phyloP scores from a whole-genome alignment of 2,888 invertebrate species.

The Parnassius apollo region DNA sequence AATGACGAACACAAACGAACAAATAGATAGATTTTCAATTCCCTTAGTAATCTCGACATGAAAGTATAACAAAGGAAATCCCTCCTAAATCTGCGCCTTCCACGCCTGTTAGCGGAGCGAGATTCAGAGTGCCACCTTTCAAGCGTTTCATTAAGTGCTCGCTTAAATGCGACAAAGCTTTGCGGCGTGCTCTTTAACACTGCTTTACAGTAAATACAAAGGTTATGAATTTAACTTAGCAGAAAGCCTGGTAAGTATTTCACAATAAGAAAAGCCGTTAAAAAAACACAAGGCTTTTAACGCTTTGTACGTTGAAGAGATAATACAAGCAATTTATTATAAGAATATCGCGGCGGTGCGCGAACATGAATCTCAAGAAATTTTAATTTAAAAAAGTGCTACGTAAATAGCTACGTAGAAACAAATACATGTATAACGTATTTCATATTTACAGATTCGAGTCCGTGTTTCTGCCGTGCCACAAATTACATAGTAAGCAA shows the following conservation, averaged over 20 bases:
- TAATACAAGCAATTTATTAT: conserved; percentile 6
- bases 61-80: conserved; percentile 56
- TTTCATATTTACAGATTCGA: too few relatives aligned
- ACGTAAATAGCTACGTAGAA: too few relatives aligned
- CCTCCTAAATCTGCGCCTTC: conserved; percentile 53
- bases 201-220: conserved; percentile 33
- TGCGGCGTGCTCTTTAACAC: conserved; percentile 36
- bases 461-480: too few relatives aligned
- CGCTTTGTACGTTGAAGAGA: conserved; percentile 13
- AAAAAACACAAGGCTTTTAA: conserved; percentile 13
- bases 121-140: conserved; percentile 51
- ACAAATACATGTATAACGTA: too few relatives aligned
- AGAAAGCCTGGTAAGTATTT: conserved; percentile 25
- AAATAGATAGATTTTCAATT: conserved; percentile 30
- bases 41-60: conserved; percentile 42
- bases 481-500: too few relatives aligned
- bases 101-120: conserved; percentile 45
- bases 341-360: not conserved
- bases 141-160: conserved; percentile 64
- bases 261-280: conserved; percentile 16
- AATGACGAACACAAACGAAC: conserved; percentile 20
- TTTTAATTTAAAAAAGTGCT: not conserved
- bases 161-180: conserved; percentile 58
- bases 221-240: conserved; percentile 40
- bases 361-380: not conserved